Conservation (phyloP, 2,113 vertebrate species). For the Notarius quadriscutis region DNA sequence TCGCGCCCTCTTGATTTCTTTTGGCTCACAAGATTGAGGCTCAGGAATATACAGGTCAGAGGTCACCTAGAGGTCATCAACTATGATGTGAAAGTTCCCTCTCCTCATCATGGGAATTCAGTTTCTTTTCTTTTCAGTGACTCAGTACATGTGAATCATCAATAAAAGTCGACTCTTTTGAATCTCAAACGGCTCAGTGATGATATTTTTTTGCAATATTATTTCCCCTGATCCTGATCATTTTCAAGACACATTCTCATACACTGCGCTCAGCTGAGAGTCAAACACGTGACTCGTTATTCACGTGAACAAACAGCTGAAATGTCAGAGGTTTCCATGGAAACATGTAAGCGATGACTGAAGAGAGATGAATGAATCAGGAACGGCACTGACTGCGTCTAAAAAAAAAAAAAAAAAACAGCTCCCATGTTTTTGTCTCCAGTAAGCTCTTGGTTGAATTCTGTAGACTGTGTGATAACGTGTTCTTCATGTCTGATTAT, state of each 20-base stretch:
- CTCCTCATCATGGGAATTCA: background rate
- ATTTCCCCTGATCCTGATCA: background rate
- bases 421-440: too few species aligned
- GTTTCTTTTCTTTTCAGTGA: background rate
- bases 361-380: background rate
- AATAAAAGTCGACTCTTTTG: background rate
- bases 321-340: background rate
- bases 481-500: background rate
- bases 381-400: background rate
- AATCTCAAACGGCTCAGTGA: background rate
- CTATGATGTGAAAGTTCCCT: background rate
- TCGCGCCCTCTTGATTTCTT: background rate
- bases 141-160: background rate
- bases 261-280: background rate
- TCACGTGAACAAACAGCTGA: background rate
- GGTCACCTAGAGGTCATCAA: background rate
- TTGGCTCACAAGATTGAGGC: background rate
- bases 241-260: background rate
- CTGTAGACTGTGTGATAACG: background rate
- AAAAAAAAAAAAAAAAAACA: background rate
- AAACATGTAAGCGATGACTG: background rate
- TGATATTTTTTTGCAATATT: background rate
- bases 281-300: background rate
- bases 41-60: background rate
- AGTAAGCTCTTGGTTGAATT: background rate